Evolutionary conservation across 35 echinoderm and acorn worm genomes (phyloP).

Genomic region (Strongylocentrotus purpuratus): DNA sequence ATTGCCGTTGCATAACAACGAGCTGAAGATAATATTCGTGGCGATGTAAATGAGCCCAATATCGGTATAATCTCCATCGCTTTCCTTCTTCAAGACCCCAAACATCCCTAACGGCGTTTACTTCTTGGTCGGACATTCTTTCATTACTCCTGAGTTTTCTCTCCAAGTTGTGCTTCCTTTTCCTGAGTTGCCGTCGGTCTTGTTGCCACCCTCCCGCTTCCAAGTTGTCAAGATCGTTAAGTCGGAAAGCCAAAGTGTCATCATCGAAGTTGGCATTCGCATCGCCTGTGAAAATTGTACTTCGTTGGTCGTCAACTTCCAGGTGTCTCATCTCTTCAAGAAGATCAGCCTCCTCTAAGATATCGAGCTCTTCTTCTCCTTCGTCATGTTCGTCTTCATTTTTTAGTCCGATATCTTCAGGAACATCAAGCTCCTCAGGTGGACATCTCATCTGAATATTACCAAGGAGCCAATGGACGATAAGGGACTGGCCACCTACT

Average conservation of each 20-base stretch:
- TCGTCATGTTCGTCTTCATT: slow-evolving; percentile 38
- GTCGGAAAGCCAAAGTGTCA: slow-evolving; percentile 54
- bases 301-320: slow-evolving; percentile 45
- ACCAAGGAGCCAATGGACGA: slow-evolving; percentile 48
- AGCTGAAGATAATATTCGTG: slow-evolving; percentile 27
- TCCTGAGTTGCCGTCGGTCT: slow-evolving; percentile 11
- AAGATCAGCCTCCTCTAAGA: slow-evolving; percentile 65
- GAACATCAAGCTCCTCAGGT: slow-evolving; percentile 27
- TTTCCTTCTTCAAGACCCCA: slow-evolving; percentile 33
- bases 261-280: slow-evolving; percentile 51
- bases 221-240: slow-evolving; percentile 40
- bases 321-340: slow-evolving; percentile 49
- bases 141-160: slow-evolving; percentile 59
- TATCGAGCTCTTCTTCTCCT: slow-evolving; percentile 52
- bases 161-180: slow-evolving; percentile 45
- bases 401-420: background rate
- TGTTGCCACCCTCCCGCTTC: background rate
- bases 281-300: slow-evolving; percentile 38
- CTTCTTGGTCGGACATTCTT: slow-evolving; percentile 66
- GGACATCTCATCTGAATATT: slow-evolving; percentile 30
- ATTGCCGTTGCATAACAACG: slow-evolving; percentile 5
- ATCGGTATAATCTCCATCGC: slow-evolving; percentile 78
- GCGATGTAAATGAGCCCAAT: slow-evolving; percentile 62
- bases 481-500: background rate
- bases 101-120: slow-evolving; percentile 50